Evolutionary conservation across 23 tunicate species (phyloP).

Genomic region (Halocynthia aurantium): DNA sequence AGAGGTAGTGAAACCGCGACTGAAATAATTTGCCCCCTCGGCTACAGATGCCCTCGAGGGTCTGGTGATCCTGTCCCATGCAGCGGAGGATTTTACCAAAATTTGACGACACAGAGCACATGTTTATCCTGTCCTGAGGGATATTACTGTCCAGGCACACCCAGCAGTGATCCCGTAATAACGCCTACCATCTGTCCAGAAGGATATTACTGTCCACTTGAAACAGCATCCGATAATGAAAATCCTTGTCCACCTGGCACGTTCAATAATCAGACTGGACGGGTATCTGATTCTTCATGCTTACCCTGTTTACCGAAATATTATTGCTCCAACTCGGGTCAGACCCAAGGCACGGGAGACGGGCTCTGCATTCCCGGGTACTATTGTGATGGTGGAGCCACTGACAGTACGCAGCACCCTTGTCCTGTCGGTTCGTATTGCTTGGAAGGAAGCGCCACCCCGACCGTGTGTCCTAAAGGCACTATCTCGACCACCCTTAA

Average conservation of each 20-base stretch:
- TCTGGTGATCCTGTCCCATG: conserved; percentile 48
- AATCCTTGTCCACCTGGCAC: conserved; percentile 32
- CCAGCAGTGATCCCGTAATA: conserved; percentile 2
- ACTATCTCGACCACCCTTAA: conserved; percentile 16
- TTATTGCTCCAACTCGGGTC: conserved; percentile 9
- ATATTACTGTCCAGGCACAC: conserved; percentile 22
- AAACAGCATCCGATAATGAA: conserved; percentile 13
- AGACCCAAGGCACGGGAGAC: conserved; percentile 22
- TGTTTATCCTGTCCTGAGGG: conserved; percentile 44
- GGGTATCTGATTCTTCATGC: conserved; percentile 9
- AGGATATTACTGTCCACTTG: conserved; percentile 67
- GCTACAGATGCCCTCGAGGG: conserved; percentile 74
- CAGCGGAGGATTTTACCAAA: conserved; percentile 69
- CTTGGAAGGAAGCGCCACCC: conserved; percentile 33
- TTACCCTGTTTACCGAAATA: conserved; percentile 18
- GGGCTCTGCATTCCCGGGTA: conserved; percentile 39
- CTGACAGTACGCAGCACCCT: conserved; percentile 14
- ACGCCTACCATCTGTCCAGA: conserved; percentile 45
- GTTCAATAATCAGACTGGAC: conserved; percentile 17
- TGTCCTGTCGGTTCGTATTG: conserved; percentile 75
- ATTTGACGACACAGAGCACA: conserved; percentile 23
- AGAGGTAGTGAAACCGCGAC: conserved; percentile 26
- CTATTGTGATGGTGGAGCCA: conserved; percentile 61
- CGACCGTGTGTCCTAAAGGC: conserved; percentile 70
- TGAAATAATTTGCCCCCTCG: conserved; percentile 46